Percentiles rank a stretch among this genome's conserved stretches.
These are phyloP conservation scores for Chalcis sispes DNA, from an alignment of 2,888 invertebrate genomes.

Conservation along the genomic window DNA sequence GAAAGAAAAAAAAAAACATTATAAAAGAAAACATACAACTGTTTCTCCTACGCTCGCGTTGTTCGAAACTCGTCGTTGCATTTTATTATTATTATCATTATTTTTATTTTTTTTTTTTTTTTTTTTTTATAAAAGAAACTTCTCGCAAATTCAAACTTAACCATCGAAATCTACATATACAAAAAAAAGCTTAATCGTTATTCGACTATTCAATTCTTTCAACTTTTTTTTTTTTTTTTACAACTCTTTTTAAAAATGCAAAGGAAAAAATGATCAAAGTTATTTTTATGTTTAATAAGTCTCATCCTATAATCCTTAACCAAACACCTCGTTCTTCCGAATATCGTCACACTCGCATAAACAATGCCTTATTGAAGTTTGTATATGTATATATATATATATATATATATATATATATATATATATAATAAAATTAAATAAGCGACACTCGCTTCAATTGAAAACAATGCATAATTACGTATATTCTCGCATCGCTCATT, in stretches of 20 bases:
- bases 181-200: slow-evolving; percentile 47
- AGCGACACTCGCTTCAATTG: slow-evolving; percentile 37
- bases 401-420: slow-evolving; percentile 15
- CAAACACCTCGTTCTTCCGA: slow-evolving; percentile 27
- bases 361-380: slow-evolving; percentile 48
- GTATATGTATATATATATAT: too few relatives aligned
- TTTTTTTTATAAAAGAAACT: slow-evolving; percentile 50
- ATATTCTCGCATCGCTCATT: slow-evolving; percentile 23
- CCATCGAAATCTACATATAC: slow-evolving; percentile 56
- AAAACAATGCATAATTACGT: slow-evolving; percentile 37
- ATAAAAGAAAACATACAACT: slow-evolving; percentile 25
- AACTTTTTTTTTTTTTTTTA: background rate
- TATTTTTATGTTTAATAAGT: slow-evolving; percentile 44
- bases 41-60: slow-evolving; percentile 37
- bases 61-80: slow-evolving; percentile 47
- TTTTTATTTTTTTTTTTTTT: too few relatives aligned
- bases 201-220: slow-evolving; percentile 18
- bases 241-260: background rate
- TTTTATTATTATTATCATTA: slow-evolving; percentile 10
- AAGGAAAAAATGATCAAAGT: slow-evolving; percentile 35
- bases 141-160: slow-evolving; percentile 60
- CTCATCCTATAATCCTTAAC: slow-evolving; percentile 38
- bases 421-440: slow-evolving; percentile 12
- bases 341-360: slow-evolving; percentile 40
- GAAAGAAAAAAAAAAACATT: slow-evolving; percentile 20